Evolutionary conservation across 2,113 vertebrate species (phyloP), one percentile per base, ranked within the genome.

Genomic region (Psophia crepitans): DNA sequence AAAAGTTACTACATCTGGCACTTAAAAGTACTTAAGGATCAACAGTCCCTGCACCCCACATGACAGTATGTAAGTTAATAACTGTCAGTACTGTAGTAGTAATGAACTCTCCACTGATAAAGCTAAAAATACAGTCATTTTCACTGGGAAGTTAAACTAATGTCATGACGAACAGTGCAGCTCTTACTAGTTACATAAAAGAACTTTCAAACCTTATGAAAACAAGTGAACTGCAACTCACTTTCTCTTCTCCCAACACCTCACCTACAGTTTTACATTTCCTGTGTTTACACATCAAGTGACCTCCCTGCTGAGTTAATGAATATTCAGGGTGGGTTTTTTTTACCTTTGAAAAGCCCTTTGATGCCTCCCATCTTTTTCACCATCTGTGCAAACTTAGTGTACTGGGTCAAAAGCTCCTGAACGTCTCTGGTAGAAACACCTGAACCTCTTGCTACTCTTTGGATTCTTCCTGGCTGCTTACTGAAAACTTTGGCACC

Each of bases 321-420:
- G 16, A 43, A 43, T 15, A 53, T 53, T 28, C 28, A 27, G 27
- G 8, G 14, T 53, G 26, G 46, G 46, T 37, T 41, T 93, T 39
- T 69, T 44, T 96, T 97, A 99, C 99, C 99, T 99, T 99, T 99
- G 91, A 99, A 99, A 58, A 99, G 98, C 18, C 99, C 99, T 97
- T 99, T 99, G 97, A 99, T 99, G 80, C 99, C 99, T 43, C 99
- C 99, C 99, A 99, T 99, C 98, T 99, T 99, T 98, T 99, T 99
- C 41, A 99, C 99, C 99, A 99, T 99, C 97, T 99, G 99, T 88
- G 99, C 99, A 94, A 99, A 99, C 97, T 99, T 99, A 74, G 99
- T 99, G 97, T 99, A 99, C 95, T 99, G 99, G 5, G 99, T 99
- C 71, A 99, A 98, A 83, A 99, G 99, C 96, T 99, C 99, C 95